Evolutionary conservation across 2,797 vertebrate genomes (phyloP).

Genomic region (Siniperca scherzeri): DNA sequence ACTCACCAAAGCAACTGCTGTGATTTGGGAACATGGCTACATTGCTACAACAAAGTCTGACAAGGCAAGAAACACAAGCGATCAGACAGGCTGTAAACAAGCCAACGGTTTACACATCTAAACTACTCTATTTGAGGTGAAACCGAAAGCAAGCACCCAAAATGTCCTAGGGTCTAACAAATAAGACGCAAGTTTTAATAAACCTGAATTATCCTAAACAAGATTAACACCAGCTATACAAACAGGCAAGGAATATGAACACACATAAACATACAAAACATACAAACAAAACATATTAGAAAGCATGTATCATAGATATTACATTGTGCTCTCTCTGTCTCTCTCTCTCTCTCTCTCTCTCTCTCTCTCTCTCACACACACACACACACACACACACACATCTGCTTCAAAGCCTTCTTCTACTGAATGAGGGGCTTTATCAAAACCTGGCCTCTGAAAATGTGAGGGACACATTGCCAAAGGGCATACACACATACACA

Average conservation of each 20-base stretch:
- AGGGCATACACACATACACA: constrained; percentile 39
- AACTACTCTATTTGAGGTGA: not conserved
- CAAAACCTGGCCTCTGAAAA: constrained; percentile 65
- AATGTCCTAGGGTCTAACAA: not conserved
- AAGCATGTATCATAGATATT: constrained; percentile 5
- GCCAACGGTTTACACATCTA: not conserved
- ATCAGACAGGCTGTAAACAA: not conserved
- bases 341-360: not conserved
- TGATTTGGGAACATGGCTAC: not conserved
- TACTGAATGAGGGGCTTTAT: constrained; percentile 63
- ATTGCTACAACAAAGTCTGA: not conserved
- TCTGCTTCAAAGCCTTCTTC: constrained; percentile 65
- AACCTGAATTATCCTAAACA: not conserved
- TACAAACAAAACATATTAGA: not conserved
- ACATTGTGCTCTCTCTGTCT: not conserved
- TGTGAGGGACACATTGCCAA: constrained; percentile 68
- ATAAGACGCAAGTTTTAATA: not conserved
- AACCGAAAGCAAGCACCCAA: not conserved
- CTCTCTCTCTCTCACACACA: no score
- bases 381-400: constrained; percentile 20
- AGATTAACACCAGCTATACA: not conserved
- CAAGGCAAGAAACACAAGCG: not conserved
- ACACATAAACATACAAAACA: not conserved
- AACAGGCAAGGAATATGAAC: not conserved
- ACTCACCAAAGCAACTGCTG: not conserved